Conservation (phyloP, 2,113 vertebrate genomes). For the Gracilinanus agilis region DNA sequence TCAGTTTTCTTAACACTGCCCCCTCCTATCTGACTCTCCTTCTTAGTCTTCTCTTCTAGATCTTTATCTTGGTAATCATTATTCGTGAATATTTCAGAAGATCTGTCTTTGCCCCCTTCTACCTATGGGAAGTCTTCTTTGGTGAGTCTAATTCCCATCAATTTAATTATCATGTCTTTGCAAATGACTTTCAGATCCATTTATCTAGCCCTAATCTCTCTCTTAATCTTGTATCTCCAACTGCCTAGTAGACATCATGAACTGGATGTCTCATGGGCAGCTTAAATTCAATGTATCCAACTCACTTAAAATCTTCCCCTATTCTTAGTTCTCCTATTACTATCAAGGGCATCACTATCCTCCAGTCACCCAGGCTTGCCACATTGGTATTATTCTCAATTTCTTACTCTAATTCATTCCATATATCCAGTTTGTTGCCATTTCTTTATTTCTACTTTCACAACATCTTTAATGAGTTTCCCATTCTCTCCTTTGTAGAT, state of each 20-base stretch:
- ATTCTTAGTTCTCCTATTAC: not conserved
- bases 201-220: not conserved
- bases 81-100: not conserved
- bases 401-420: not conserved
- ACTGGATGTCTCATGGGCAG: not conserved
- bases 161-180: not conserved
- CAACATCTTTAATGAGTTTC: not conserved
- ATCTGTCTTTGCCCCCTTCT: not conserved
- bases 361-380: not conserved
- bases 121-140: not conserved
- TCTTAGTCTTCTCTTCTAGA: not conserved
- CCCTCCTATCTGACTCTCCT: not conserved
- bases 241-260: not conserved
- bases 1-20: not conserved
- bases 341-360: not conserved
- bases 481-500: not conserved
- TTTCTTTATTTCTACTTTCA: not conserved
- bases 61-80: not conserved
- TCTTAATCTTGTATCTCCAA: not conserved
- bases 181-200: not conserved
- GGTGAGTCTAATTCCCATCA: not conserved
- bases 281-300: not conserved
- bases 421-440: not conserved
- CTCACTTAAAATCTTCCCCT: not conserved
- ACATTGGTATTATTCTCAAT: not conserved